Percentiles rank a stretch among this genome's conserved stretches.
phyloP scores from a whole-genome alignment of 2,797 vertebrate genomes.

The Crotalus adamanteus region DNA sequence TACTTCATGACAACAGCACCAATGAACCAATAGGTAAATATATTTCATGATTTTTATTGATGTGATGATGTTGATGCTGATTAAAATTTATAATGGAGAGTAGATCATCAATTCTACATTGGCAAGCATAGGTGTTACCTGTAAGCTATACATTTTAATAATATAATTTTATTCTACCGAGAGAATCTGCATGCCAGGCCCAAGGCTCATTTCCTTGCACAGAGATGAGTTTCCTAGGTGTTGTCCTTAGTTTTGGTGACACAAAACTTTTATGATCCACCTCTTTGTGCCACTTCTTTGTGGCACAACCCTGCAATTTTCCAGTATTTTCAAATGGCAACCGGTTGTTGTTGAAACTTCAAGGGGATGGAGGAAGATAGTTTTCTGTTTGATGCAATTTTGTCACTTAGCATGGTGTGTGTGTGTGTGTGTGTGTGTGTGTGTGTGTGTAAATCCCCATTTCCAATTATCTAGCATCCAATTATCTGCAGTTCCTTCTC shows the following conservation, averaged over 20 bases:
- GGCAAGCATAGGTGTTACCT: constrained; percentile 9
- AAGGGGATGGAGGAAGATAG: background rate
- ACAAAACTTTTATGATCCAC: background rate
- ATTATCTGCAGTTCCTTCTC: background rate
- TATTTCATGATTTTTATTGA: background rate
- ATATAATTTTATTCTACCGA: background rate
- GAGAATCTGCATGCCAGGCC: background rate
- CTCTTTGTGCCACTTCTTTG: background rate
- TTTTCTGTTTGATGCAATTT: background rate
- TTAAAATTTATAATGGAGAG: background rate
- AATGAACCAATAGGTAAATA: constrained; percentile 3
- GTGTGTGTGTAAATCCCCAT: background rate
- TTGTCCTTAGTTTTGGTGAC: constrained; percentile 1
- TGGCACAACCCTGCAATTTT: constrained; percentile 16
- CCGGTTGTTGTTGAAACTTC: background rate
- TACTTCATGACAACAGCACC: background rate
- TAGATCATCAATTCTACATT: background rate
- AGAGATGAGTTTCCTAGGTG: background rate
- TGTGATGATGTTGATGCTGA: background rate
- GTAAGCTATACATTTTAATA: constrained; percentile 9
- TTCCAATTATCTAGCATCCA: background rate
- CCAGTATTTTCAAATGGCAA: background rate
- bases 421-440: background rate
- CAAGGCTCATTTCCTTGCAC: background rate
- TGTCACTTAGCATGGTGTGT: background rate